These are phyloP conservation scores for Strigamia transsilvanica DNA, from an alignment of 2,888 invertebrate species.

Conservation along the genomic window DNA sequence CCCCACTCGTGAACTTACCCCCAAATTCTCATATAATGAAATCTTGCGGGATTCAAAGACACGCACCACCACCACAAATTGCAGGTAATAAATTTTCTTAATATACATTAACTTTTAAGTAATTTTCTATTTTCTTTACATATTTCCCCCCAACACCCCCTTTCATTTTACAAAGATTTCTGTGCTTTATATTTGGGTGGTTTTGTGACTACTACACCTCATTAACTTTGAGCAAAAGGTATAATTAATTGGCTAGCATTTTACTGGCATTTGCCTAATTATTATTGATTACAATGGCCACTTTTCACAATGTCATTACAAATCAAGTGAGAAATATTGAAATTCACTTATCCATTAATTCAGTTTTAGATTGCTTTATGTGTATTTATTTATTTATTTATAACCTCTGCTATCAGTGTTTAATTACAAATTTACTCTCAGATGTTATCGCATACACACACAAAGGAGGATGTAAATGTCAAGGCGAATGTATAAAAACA, in stretches of 20 bases:
- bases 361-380: neutral
- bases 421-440: slow-evolving; percentile 26
- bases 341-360: neutral
- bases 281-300: slow-evolving; percentile 37
- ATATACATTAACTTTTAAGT: neutral
- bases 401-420: neutral
- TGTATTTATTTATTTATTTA: neutral
- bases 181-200: neutral
- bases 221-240: slow-evolving; percentile 19
- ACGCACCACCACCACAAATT: slow-evolving; percentile 20
- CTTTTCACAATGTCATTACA: slow-evolving; percentile 4
- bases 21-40: slow-evolving; percentile 17
- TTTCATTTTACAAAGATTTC: neutral
- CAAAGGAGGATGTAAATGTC: slow-evolving; percentile 21
- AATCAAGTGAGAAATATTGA: slow-evolving; percentile 16
- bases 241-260: slow-evolving; percentile 49
- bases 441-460: slow-evolving; percentile 14
- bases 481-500: slow-evolving; percentile 18
- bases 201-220: slow-evolving; percentile 11
- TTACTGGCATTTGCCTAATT: slow-evolving; percentile 38
- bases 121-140: slow-evolving; percentile 33
- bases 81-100: slow-evolving; percentile 40
- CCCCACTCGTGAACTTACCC: neutral
- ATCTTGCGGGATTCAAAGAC: slow-evolving; percentile 40
- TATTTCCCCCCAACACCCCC: neutral